A percentile compares a stretch with the other conserved stretches of the same genome.
Evolutionary conservation across 2,113 vertebrate species (phyloP).

Genomic region (Tragelaphus scriptus): DNA sequence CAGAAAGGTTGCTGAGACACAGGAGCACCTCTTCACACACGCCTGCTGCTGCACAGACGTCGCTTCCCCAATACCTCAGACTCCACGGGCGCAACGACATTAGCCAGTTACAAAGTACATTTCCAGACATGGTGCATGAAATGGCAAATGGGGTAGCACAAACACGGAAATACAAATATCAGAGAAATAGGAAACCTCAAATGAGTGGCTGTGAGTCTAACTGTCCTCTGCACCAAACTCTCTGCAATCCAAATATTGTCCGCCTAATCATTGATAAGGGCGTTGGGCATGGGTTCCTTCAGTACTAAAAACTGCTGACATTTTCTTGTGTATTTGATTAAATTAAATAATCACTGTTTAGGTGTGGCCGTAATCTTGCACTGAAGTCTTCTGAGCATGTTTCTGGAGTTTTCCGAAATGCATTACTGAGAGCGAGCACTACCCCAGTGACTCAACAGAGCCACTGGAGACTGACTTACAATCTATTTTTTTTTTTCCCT

Average conservation of each 20-base stretch:
- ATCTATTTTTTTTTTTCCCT: not conserved
- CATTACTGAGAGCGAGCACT: not conserved
- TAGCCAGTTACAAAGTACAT: not conserved
- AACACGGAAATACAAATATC: not conserved
- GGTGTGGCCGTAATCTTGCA: not conserved
- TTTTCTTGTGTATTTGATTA: not conserved
- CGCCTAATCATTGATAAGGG: not conserved
- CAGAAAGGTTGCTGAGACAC: not conserved
- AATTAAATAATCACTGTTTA: not conserved
- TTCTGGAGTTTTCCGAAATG: not conserved
- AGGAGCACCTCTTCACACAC: not conserved
- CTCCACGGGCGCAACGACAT: not conserved
- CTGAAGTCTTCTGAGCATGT: not conserved
- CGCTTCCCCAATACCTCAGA: not conserved
- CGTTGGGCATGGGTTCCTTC: not conserved
- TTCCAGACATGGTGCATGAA: not conserved
- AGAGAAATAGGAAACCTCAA: not conserved
- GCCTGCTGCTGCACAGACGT: not conserved
- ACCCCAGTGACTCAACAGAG: not conserved
- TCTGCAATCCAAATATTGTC: not conserved
- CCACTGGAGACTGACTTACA: not conserved
- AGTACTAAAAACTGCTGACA: not conserved
- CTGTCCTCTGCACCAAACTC: not conserved
- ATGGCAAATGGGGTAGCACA: not conserved
- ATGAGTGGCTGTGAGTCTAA: not conserved